Base-by-base conservation (phyloP, 1,140 invertebrate species). In the Drosophila albomicans region DNA sequence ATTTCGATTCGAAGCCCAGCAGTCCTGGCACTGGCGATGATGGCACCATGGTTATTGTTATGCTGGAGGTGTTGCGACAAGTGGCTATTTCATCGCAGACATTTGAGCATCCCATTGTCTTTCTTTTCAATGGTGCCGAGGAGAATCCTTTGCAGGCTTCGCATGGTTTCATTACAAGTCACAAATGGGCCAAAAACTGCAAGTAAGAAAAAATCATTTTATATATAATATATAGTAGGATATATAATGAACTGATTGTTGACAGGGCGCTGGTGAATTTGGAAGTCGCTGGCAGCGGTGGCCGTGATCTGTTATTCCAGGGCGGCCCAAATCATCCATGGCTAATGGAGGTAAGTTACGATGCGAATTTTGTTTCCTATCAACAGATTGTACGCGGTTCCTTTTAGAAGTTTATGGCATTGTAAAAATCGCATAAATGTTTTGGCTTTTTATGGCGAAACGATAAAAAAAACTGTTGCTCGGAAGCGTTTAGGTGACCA, bases 141-240 rank as follows among this genome's bases (percentile, higher is more conserved):
- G 98, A 99, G 94, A 98, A 97, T 94, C 95, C 97, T 71, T 93
- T 98, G 91, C 96, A 96, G 94, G 98, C 95, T 46, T 98, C 97
- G 52, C 98, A 99, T 94, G 98, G 97, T 16, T 99, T 99, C 92
- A 97, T 99, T 73, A 98, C 98, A 0, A 95, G 96, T 92, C 98
- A 99, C 93, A 95, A 94, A 78, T 99, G 98, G 98, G 96, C 97
- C 1, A 94, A 95, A 69, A 94, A 96, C 88, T 94, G 94, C 91
- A 87, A 91, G 91, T 91, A 61, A 75, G 75, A 5, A 5, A 13
- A 5, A 13, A 43, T 0, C n/a, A 30, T 11, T 15, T 1, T 0
- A 11, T 4, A 59, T 13, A 1, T 13, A 3, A 1, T 0, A 3
- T 28, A 2, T 61, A 6, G 11, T 16, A 16, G 1, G 15, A 15